These are phyloP conservation scores for Agriotes lineatus DNA, from an alignment of 2,888 invertebrate species.

Conservation along the genomic window DNA sequence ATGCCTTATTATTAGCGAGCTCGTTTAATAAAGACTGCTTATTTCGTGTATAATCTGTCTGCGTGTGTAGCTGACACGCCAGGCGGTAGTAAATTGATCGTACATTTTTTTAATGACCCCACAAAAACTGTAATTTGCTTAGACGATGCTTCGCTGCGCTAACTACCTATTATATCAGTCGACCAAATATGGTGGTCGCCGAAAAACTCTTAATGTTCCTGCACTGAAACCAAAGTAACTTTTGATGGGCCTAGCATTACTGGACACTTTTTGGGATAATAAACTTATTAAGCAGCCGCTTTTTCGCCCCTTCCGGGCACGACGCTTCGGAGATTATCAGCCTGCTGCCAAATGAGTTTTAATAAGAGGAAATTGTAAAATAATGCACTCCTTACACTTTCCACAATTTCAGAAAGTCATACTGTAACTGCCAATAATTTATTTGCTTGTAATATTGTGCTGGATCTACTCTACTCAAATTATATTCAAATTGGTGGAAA, in stretches of 20 bases:
- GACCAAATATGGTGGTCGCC: slow-evolving; percentile 35
- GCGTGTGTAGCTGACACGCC: slow-evolving; percentile 44
- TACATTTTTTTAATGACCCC: slow-evolving; percentile 46
- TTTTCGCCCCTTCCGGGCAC: slow-evolving; percentile 5
- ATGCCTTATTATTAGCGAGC: slow-evolving; percentile 32
- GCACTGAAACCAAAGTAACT: slow-evolving; percentile 26
- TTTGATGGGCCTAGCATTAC: slow-evolving; percentile 36
- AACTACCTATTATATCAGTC: slow-evolving; percentile 46
- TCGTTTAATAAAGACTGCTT: slow-evolving; percentile 34
- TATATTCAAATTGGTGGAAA: too few relatives aligned
- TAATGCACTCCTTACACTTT: too few relatives aligned
- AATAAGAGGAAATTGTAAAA: too few relatives aligned
- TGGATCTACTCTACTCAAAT: too few relatives aligned
- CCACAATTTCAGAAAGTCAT: too few relatives aligned
- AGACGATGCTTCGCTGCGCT: slow-evolving; percentile 46
- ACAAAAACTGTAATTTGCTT: slow-evolving; percentile 50
- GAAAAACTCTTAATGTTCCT: slow-evolving; percentile 33
- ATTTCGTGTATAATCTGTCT: slow-evolving; percentile 38
- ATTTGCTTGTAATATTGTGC: too few relatives aligned
- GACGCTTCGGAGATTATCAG: too few relatives aligned
- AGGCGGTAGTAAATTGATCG: slow-evolving; percentile 48
- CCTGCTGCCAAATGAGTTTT: too few relatives aligned
- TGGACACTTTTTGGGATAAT: slow-evolving; percentile 27
- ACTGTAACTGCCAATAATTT: too few relatives aligned
- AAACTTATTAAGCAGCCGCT: slow-evolving; percentile 14